Conservation (phyloP, 35 echinoderm and acorn worm species). For the Stichopus chloronotus region DNA sequence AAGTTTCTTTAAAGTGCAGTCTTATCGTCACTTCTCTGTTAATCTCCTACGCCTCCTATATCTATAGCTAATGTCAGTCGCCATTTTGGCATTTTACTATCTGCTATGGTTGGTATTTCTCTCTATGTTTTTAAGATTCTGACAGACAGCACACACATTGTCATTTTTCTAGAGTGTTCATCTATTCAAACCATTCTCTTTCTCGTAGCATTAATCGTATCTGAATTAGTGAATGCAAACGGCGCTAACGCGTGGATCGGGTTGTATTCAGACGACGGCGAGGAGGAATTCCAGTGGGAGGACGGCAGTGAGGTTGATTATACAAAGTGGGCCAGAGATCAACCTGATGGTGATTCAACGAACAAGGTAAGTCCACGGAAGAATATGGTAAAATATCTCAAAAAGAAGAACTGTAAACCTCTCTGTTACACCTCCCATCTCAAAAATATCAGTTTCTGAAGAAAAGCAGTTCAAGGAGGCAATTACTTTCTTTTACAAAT, state of each 20-base stretch:
- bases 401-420: not conserved
- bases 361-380: not conserved
- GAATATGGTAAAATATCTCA: not conserved
- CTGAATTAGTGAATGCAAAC: not conserved
- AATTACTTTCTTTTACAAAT: not conserved
- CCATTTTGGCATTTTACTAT: no score
- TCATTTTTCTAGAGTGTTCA: no score
- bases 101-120: no score
- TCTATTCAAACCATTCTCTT: not conserved
- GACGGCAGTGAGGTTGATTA: constrained; percentile 43
- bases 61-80: no score
- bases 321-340: constrained; percentile 25
- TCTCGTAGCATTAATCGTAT: not conserved
- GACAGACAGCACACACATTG: no score
- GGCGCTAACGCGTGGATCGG: constrained; percentile 3
- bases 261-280: not conserved
- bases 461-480: not conserved
- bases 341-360: not conserved
- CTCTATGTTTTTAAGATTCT: no score
- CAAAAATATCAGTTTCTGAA: not conserved
- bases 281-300: constrained; percentile 10
- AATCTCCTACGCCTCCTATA: no score
- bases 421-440: no score
- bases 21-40: no score
- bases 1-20: no score